Evolutionary conservation across 2,113 vertebrate species (phyloP).

Genomic region (Eurystomus gularis): DNA sequence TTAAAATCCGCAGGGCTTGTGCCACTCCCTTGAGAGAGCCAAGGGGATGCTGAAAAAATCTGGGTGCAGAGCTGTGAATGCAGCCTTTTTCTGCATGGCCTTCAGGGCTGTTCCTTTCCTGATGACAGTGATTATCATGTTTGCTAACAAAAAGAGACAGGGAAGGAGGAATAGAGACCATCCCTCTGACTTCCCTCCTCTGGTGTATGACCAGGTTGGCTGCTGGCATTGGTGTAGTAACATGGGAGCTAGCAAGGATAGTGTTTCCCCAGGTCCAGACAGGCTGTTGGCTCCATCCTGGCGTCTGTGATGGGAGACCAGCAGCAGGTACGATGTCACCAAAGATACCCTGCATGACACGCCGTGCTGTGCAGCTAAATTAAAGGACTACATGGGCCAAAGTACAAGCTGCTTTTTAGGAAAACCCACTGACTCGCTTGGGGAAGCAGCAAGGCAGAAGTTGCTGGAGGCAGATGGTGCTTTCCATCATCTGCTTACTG

Average conservation of each 20-base stretch:
- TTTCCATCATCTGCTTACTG: neutral
- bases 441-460: neutral
- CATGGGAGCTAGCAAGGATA: accelerated
- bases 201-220: neutral
- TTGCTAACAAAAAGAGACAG: neutral
- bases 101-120: neutral
- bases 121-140: neutral
- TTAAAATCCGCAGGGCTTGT: neutral
- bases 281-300: accelerated
- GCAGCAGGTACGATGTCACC: neutral
- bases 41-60: neutral
- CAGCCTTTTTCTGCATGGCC: neutral
- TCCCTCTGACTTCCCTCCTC: neutral
- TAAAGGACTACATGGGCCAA: neutral
- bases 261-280: neutral
- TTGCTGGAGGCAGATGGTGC: accelerated
- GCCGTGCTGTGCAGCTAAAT: neutral
- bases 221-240: neutral
- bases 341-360: neutral
- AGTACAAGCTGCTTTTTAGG: neutral
- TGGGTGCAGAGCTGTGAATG: neutral
- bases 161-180: neutral
- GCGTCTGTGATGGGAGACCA: neutral
- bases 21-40: neutral
- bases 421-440: accelerated